Conservation (phyloP, 2,113 vertebrate species). For the Vanacampus margaritifer region DNA sequence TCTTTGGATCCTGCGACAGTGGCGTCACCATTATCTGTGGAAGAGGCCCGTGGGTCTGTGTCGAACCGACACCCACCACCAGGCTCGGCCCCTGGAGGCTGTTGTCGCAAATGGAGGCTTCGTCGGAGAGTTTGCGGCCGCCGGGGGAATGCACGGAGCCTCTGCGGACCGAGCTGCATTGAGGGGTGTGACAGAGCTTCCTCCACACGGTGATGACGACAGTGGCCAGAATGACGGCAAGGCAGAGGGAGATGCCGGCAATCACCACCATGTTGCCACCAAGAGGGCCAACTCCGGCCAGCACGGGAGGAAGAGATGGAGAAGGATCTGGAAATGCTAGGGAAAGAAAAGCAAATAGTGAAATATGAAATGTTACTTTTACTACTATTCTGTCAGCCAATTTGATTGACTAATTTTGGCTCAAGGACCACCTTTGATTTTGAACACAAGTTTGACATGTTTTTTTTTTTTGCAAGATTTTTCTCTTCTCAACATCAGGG, state of each 20-base stretch:
- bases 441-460: neutral
- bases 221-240: slow-evolving; percentile 86
- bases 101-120: slow-evolving; percentile 85
- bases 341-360: neutral
- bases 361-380: too few species aligned
- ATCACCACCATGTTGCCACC: slow-evolving; percentile 84
- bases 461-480: neutral
- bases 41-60: slow-evolving; percentile 57
- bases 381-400: too few species aligned
- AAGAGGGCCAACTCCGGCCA: slow-evolving; percentile 37
- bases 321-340: slow-evolving; percentile 38
- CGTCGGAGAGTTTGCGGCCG: slow-evolving; percentile 85
- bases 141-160: slow-evolving; percentile 77
- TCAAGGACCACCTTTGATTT: too few species aligned
- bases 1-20: slow-evolving; percentile 74
- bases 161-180: slow-evolving; percentile 74
- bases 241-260: slow-evolving; percentile 85
- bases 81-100: slow-evolving; percentile 82
- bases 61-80: slow-evolving; percentile 8
- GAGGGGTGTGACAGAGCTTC: slow-evolving; percentile 80
- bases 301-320: slow-evolving; percentile 42
- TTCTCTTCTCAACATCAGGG: neutral
- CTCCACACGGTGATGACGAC: slow-evolving; percentile 88
- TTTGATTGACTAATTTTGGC: too few species aligned
- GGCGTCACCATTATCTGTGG: slow-evolving; percentile 58